Conservation (phyloP, 2,113 vertebrate genomes). For the Pelmatolapia mariae region DNA sequence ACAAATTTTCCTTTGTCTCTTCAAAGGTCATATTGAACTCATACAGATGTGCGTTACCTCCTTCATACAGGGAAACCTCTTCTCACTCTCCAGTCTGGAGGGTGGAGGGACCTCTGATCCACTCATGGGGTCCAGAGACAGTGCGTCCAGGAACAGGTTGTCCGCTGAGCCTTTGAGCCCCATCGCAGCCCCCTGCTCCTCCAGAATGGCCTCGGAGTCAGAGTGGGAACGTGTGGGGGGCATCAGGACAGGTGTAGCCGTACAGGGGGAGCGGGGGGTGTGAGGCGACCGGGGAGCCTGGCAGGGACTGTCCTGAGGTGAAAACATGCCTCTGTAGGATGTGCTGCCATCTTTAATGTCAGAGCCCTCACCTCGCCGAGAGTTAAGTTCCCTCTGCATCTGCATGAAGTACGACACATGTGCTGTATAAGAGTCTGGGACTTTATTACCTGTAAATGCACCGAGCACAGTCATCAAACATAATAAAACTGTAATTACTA, state of each 20-base stretch:
- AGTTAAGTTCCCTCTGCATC: conserved; percentile 81
- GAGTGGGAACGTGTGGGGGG: conserved; percentile 69
- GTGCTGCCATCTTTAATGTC: conserved; percentile 68
- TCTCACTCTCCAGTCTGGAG: conserved; percentile 76
- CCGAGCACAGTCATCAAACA: neutral
- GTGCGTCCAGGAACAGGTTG: conserved; percentile 86
- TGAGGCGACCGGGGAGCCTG: conserved; percentile 59
- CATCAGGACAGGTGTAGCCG: conserved; percentile 19
- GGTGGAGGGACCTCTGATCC: conserved; percentile 74
- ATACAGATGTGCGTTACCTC: conserved; percentile 65
- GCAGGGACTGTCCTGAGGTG: conserved; percentile 70
- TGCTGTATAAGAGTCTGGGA: neutral
- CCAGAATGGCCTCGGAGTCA: conserved; percentile 77
- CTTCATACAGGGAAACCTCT: conserved; percentile 74
- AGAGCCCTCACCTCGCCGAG: conserved; percentile 54
- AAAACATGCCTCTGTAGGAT: conserved; percentile 45
- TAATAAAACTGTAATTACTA: neutral
- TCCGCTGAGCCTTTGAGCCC: conserved; percentile 79
- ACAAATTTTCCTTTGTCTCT: neutral
- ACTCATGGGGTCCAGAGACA: conserved; percentile 80
- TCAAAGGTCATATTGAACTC: neutral
- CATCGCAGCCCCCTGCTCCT: conserved; percentile 66
- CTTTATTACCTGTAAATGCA: neutral
- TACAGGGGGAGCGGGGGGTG: conserved; percentile 44
- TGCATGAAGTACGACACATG: conserved; percentile 7